Evolutionary conservation across 2,797 vertebrate species (phyloP).

Genomic region (Phoxinus dragarum): DNA sequence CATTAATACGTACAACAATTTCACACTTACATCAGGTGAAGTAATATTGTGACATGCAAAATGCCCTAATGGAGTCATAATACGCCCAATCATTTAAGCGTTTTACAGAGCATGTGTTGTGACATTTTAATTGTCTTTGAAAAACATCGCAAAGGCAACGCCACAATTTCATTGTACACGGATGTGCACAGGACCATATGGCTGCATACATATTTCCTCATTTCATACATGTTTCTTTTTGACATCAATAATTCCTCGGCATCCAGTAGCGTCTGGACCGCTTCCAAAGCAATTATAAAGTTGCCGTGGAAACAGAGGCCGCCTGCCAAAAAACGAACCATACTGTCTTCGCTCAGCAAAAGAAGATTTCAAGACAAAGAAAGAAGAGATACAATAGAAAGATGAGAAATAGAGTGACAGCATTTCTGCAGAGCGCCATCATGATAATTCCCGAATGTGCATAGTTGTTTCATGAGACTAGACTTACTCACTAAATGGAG

Average conservation of each 20-base stretch:
- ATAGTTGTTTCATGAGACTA: constrained; percentile 41
- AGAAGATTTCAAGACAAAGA: constrained; percentile 59
- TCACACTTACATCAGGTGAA: constrained; percentile 21
- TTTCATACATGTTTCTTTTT: constrained; percentile 86
- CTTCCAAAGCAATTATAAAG: constrained; percentile 98
- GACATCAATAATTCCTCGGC: constrained; percentile 84
- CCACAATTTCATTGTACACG: constrained; percentile 77
- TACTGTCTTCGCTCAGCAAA: constrained; percentile 86
- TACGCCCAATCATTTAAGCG: constrained; percentile 18
- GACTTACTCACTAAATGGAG: constrained; percentile 27
- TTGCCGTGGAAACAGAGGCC: constrained; percentile 94
- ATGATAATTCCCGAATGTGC: constrained; percentile 16
- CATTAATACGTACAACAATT: not conserved
- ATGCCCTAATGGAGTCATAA: constrained; percentile 1
- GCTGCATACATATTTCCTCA: constrained; percentile 80
- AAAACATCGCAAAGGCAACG: constrained; percentile 69
- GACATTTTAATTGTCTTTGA: constrained; percentile 61
- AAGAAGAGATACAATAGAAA: constrained; percentile 53
- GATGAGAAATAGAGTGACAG: constrained; percentile 46
- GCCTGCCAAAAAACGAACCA: constrained; percentile 88
- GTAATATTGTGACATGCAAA: constrained; percentile 29
- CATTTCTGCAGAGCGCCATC: constrained; percentile 19
- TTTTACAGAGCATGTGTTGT: constrained; percentile 35
- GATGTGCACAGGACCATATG: constrained; percentile 81
- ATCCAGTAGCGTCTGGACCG: constrained; percentile 85